Evolutionary conservation across 2,113 vertebrate genomes (phyloP).

Genomic region (Oenanthe melanoleuca): DNA sequence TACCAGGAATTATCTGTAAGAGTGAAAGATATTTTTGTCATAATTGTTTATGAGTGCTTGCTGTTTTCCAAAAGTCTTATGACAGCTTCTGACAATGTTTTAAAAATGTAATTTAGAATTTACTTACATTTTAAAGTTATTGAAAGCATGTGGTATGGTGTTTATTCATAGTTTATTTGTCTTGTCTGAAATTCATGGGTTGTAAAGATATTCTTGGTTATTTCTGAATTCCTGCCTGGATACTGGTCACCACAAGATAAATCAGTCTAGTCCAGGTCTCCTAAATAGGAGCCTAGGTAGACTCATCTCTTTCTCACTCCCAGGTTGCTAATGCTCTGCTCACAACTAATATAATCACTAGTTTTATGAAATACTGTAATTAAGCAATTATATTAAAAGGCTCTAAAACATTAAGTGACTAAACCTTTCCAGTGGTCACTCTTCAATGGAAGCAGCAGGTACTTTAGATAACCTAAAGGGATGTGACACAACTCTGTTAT

Average conservation of each 20-base stretch:
- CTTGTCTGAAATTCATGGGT: background rate
- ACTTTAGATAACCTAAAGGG: background rate
- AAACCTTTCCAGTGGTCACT: background rate
- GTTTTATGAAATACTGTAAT: background rate
- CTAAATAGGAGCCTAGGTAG: background rate
- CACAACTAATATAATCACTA: background rate
- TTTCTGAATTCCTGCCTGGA: background rate
- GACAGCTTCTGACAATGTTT: background rate
- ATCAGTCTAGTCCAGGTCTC: background rate
- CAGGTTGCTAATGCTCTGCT: background rate
- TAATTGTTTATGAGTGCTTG: background rate
- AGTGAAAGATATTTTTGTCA: background rate
- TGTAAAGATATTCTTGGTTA: background rate
- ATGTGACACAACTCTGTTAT: background rate
- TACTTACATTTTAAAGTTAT: background rate
- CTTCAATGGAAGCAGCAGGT: background rate
- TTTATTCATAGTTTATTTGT: background rate
- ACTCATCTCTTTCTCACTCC: background rate
- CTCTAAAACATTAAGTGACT: background rate
- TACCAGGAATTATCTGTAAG: background rate
- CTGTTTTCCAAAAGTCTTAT: background rate
- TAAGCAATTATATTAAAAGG: background rate
- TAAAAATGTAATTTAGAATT: background rate
- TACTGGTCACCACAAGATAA: background rate
- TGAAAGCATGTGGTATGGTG: background rate